Evolutionary conservation across 2,888 invertebrate genomes (phyloP), one percentile per base, ranked within the genome.

Genomic region (Volucella inflata): DNA sequence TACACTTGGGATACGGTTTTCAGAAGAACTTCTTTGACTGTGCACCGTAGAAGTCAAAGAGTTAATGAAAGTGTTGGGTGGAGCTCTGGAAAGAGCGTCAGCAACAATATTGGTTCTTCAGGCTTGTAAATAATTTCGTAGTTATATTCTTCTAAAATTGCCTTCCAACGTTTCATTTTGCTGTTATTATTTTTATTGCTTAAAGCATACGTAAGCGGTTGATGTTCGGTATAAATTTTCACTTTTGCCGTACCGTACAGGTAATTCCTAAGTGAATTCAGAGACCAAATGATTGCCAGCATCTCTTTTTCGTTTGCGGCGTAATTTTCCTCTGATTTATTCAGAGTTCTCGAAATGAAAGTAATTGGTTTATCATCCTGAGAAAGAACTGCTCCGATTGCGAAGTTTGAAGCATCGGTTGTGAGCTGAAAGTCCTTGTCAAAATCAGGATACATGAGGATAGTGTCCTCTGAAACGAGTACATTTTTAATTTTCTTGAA

Each of bases 311-410:
- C 75, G 30, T 82, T 82, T 0, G 75, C 40, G 2, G 75, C 78
- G 10, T 87, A 87, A 11, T 30, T 16, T 67, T 87, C 79, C 74
- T 83, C 83, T n/a, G 80, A 57, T 57, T 77, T 79, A 16, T 21
- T 83, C n/a, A 87, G 14, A 87, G 30, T 30, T 30, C 30, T 30
- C 30, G 30, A 30, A 30, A 30, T 30, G 30, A 30, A 87, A 1
- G 57, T 68, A 21, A 83, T 78, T 6, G 72, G 74, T 64, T 87
- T 64, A 75, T 88, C 84, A 17, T 77, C 88, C 83, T 90, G 90
- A 8, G 87, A 85, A 17, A 90, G 55, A 2, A 90, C 88, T 3
- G 82, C 88, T 0, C 89, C 90, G 2, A 90, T 57, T 1, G 89
- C n/a, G n/a, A n/a, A n/a, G n/a, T n/a, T n/a, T n/a, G n/a, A n/a